These are phyloP conservation scores for Cephus runcator DNA, from an alignment of 2,888 invertebrate species.

Conservation along the genomic window DNA sequence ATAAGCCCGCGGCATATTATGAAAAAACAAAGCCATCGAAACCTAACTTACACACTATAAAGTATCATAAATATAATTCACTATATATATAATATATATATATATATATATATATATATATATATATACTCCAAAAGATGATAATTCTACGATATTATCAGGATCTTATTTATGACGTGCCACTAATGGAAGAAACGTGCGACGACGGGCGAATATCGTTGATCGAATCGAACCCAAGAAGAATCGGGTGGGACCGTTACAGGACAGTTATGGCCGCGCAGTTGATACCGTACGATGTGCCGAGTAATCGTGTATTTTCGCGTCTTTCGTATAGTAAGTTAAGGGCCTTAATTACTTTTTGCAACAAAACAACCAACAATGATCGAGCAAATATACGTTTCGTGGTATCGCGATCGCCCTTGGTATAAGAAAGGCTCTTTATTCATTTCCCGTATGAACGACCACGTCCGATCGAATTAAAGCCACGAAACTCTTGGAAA, in stretches of 20 bases:
- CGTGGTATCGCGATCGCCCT: background rate
- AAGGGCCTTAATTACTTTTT: background rate
- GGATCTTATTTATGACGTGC: constrained; percentile 51
- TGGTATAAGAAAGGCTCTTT: background rate
- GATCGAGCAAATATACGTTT: background rate
- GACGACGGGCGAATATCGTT: constrained; percentile 49
- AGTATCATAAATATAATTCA: background rate
- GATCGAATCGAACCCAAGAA: constrained; percentile 17
- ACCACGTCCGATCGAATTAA: background rate
- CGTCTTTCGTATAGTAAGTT: background rate
- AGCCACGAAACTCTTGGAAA: background rate
- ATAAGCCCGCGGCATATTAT: background rate
- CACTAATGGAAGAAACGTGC: constrained; percentile 54
- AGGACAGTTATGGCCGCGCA: background rate
- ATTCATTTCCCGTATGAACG: background rate
- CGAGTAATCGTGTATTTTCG: background rate
- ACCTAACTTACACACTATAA: background rate
- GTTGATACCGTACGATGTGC: background rate
- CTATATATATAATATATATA: background rate
- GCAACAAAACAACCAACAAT: background rate
- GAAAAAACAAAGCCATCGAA: background rate
- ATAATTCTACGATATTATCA: constrained; percentile 40
- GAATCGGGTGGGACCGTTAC: constrained; percentile 4
- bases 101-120: background rate
- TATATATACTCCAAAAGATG: constrained; percentile 15